Evolutionary conservation across 2,113 vertebrate genomes (phyloP).

Genomic region (Phalacrocorax brasilianus): DNA sequence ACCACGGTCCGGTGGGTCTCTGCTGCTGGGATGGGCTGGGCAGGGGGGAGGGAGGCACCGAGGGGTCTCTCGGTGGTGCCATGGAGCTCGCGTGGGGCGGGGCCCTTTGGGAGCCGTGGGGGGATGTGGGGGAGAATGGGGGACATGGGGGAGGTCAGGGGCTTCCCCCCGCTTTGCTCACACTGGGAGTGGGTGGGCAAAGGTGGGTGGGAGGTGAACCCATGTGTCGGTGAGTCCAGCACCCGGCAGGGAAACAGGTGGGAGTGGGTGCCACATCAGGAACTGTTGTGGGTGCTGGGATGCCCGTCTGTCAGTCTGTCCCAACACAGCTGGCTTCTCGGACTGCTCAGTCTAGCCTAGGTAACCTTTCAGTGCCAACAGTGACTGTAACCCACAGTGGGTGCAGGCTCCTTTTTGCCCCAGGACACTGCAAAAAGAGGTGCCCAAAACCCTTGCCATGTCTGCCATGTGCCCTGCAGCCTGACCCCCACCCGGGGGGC

Average conservation of each 20-base stretch:
- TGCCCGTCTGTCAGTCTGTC: neutral
- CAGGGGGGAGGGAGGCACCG: neutral
- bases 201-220: neutral
- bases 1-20: neutral
- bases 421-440: neutral
- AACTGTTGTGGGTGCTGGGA: neutral
- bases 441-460: neutral
- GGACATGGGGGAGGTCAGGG: accelerated
- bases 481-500: accelerated
- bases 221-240: accelerated
- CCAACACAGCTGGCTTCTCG: neutral
- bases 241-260: accelerated
- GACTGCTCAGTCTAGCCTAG: neutral
- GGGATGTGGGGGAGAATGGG: neutral
- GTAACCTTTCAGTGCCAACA: neutral
- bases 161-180: neutral
- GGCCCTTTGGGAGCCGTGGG: neutral
- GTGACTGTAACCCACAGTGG: neutral
- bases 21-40: neutral
- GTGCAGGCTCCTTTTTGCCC: neutral
- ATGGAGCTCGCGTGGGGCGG: neutral
- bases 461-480: neutral
- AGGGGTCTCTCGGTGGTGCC: neutral
- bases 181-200: neutral
- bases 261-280: neutral